A percentile compares a stretch with the other conserved stretches of the same genome.
Evolutionary conservation across 1,140 invertebrate species (phyloP).

Genomic region (Brevipalpus yothersi): DNA sequence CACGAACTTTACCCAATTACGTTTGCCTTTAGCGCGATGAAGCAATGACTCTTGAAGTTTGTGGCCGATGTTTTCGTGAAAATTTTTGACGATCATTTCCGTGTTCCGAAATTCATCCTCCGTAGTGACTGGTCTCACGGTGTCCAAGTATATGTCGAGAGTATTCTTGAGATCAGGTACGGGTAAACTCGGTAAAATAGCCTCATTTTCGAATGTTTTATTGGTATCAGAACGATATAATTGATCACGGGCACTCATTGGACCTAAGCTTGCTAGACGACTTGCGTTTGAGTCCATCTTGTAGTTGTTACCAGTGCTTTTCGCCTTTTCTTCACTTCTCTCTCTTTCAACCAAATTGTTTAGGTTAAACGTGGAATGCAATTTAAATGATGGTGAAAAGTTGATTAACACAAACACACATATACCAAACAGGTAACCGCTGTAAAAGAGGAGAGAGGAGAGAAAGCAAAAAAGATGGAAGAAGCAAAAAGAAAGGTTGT

Average conservation of each 20-base stretch:
- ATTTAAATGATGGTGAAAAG: too few relatives aligned
- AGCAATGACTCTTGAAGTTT: conserved; percentile 14
- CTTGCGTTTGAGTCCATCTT: background rate
- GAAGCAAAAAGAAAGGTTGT: too few relatives aligned
- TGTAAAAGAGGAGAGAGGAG: too few relatives aligned
- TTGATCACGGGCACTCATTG: background rate
- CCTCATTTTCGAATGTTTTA: conserved; percentile 14
- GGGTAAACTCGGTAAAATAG: conserved; percentile 11
- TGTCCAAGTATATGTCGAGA: conserved; percentile 20
- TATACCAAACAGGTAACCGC: too few relatives aligned
- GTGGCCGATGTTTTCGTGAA: conserved; percentile 19
- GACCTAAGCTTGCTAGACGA: background rate
- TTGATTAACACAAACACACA: too few relatives aligned
- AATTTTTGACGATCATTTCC: conserved; percentile 18
- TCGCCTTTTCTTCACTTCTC: too few relatives aligned
- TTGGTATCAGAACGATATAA: background rate
- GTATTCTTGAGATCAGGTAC: conserved; percentile 17
- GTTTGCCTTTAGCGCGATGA: background rate
- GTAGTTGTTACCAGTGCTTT: too few relatives aligned
- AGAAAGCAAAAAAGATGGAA: too few relatives aligned
- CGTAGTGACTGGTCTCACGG: conserved; percentile 18
- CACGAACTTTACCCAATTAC: conserved; percentile 1
- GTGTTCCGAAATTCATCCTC: conserved; percentile 19
- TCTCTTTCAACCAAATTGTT: too few relatives aligned
- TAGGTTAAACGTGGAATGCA: too few relatives aligned